A percentile compares a stretch with the other conserved stretches of the same genome.
Conservation (phyloP, 1,140 invertebrate species). For the Zaprionus tsacasi region DNA sequence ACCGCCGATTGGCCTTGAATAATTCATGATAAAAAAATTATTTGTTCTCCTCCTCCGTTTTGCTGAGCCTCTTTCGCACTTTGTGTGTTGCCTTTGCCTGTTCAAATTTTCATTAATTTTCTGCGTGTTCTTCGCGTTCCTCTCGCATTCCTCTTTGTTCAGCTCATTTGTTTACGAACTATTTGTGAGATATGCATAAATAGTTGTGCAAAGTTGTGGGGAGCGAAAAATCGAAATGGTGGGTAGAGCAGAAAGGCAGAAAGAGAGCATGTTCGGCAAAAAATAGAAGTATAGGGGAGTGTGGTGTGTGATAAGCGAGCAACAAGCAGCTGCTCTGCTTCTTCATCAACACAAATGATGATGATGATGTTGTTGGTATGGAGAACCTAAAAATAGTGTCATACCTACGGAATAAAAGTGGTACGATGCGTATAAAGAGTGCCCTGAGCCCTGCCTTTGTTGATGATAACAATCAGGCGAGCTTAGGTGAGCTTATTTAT, state of each 20-base stretch:
- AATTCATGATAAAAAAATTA: constrained; percentile 76
- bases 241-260: too few species aligned
- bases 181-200: constrained; percentile 43
- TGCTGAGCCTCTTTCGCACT: constrained; percentile 7
- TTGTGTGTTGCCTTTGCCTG: constrained; percentile 8
- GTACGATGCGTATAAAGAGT: not conserved
- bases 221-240: constrained; percentile 1
- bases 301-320: constrained; percentile 19
- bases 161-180: constrained; percentile 73
- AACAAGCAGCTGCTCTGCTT: not conserved
- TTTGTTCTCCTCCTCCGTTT: constrained; percentile 24
- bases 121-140: constrained; percentile 40
- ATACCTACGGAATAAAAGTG: constrained; percentile 1
- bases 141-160: constrained; percentile 59
- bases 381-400: constrained; percentile 11
- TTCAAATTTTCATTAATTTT: constrained; percentile 70
- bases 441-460: not conserved
- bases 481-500: not conserved
- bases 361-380: too few species aligned
- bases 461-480: not conserved
- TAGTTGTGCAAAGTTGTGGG: not conserved
- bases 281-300: constrained; percentile 2
- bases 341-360: not conserved
- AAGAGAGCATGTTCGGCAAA: not conserved
- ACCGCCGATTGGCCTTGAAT: constrained; percentile 66